Evolutionary conservation across 2,113 vertebrate species (phyloP).

Genomic region (Callochromis pleurospilus): DNA sequence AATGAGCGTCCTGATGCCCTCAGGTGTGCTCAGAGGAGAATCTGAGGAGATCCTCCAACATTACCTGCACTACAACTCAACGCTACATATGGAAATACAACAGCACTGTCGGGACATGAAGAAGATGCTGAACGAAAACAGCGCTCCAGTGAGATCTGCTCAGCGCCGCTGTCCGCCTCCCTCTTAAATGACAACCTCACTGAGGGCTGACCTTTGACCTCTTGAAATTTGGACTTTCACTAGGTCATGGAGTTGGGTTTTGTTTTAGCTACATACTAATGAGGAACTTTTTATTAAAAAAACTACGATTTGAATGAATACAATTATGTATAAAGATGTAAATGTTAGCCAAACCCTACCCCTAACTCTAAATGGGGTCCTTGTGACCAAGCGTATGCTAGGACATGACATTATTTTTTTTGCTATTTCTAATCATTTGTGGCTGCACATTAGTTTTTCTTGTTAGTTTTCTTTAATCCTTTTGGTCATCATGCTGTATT

Average conservation of each 20-base stretch:
- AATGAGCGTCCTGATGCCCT: neutral
- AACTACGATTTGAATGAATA: neutral
- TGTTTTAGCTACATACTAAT: neutral
- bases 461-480: neutral
- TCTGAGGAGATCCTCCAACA: constrained; percentile 78
- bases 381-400: neutral
- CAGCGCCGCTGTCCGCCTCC: constrained; percentile 55
- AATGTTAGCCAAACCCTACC: neutral
- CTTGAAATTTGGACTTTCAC: rapidly evolving
- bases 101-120: constrained; percentile 70
- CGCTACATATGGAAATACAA: constrained; percentile 83
- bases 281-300: neutral
- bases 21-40: constrained; percentile 84
- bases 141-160: constrained; percentile 17
- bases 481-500: neutral
- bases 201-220: neutral
- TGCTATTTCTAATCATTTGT: neutral
- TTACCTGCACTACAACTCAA: constrained; percentile 75
- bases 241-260: neutral
- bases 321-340: neutral
- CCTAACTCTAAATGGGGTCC: neutral
- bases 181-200: neutral
- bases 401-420: rapidly evolving
- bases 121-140: constrained; percentile 73
- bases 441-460: rapidly evolving